phyloP scores from a whole-genome alignment of 2,797 vertebrate genomes.

The Diplodus sargus region DNA sequence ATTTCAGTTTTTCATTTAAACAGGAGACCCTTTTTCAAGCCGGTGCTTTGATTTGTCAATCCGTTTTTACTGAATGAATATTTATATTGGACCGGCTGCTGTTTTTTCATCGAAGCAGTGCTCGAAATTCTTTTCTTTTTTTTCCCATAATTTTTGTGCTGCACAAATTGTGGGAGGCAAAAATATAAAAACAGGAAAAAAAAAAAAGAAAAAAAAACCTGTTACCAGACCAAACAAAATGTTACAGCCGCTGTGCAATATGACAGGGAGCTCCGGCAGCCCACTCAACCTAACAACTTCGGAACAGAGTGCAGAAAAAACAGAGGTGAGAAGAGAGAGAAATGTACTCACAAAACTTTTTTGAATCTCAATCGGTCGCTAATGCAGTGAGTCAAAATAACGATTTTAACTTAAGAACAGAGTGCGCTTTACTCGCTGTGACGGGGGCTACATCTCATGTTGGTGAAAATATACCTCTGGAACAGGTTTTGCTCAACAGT shows the following conservation, averaged over 20 bases:
- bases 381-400: not conserved
- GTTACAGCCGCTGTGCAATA: slow-evolving; percentile 29
- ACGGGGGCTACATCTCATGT: not conserved
- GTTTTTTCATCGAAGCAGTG: not conserved
- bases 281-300: slow-evolving; percentile 40
- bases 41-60: too few relatives aligned
- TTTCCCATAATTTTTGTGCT: not conserved
- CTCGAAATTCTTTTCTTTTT: not conserved
- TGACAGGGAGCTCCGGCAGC: slow-evolving; percentile 24
- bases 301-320: slow-evolving; percentile 26
- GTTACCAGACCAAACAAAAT: slow-evolving; percentile 19
- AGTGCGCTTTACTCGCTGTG: too few relatives aligned
- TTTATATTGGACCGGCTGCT: not conserved
- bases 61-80: too few relatives aligned
- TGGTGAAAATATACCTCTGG: not conserved
- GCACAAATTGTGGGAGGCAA: not conserved
- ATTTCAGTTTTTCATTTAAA: not conserved
- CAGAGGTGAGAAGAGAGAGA: slow-evolving; percentile 18
- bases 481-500: not conserved
- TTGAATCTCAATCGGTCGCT: slow-evolving; percentile 6
- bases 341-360: slow-evolving; percentile 10
- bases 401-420: not conserved
- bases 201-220: not conserved
- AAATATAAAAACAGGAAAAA: not conserved
- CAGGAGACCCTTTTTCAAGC: too few relatives aligned